phyloP scores from a whole-genome alignment of 2,113 vertebrate species.

The cattle (Bos taurus) region ARS-UCD2.0 NC_082638.1:3236501-3237000 shows the following conservation, averaged over 20 bases:
- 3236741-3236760: rapidly evolving
- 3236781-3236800: background rate
- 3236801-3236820: background rate
- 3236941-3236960: background rate
- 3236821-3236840: background rate
- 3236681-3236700: background rate
- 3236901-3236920: background rate
- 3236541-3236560: background rate
- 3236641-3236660: background rate
- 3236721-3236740: background rate
- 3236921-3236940: background rate
- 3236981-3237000: background rate
- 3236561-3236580: too few relatives aligned
- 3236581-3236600: background rate
- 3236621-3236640: background rate
- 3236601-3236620: background rate
- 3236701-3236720: background rate
- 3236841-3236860: background rate
- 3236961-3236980: background rate
- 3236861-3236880: background rate
- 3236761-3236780: background rate
- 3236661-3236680: background rate
- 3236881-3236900: background rate
- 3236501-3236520: background rate
- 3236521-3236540: background rate